Evolutionary conservation across 2,113 vertebrate species (phyloP), one percentile per base, ranked within the genome.

Genomic region (Cinclus cinclus): DNA sequence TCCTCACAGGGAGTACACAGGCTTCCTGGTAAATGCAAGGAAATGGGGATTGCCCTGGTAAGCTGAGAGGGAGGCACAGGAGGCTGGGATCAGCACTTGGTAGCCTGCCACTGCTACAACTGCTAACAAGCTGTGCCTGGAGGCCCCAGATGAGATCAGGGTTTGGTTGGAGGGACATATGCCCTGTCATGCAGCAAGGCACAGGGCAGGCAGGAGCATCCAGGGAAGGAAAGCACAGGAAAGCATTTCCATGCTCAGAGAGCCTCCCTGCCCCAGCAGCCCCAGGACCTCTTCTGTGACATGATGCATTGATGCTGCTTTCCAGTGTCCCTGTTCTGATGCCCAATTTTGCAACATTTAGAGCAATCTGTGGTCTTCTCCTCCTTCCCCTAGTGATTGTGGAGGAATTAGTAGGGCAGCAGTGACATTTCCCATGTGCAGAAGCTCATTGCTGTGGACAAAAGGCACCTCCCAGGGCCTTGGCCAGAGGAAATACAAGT

Each of bases 231-330:
- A 49, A 83, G 23, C 44, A 35, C 6, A 46, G 60, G 31, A 58
- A 82, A 79, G 19, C 19, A 83, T 52, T 30, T 6, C 53, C 47
- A 28, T 20, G 60, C 24, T 83, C 13, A 11, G 3, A 12, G 33
- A 62, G 16, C 5, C 20, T 87, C 55, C 13, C 59, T n/a, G n/a
- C 33, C 39, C 16, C 4, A 3, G 44, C 37, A 27, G 35, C 13
- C 13, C 10, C 52, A 35, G 37, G 23, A 80, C 28, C 15, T 30
- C 55, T 58, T 42, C 79, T 67, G 39, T 2, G 23, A 17, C 28
- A 22, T 1, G 0, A 37, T 41, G 50, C 35, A 16, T 0, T 3
- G 24, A 15, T 30, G 49, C 50, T 35, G 41, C 12, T 22, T 25
- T 49, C n/a, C 3, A 0, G 15, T 10, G n/a, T 5, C 60, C 42